Base-by-base conservation (phyloP, 2,797 vertebrate genomes). In the Takifugu rubripes region DNA sequence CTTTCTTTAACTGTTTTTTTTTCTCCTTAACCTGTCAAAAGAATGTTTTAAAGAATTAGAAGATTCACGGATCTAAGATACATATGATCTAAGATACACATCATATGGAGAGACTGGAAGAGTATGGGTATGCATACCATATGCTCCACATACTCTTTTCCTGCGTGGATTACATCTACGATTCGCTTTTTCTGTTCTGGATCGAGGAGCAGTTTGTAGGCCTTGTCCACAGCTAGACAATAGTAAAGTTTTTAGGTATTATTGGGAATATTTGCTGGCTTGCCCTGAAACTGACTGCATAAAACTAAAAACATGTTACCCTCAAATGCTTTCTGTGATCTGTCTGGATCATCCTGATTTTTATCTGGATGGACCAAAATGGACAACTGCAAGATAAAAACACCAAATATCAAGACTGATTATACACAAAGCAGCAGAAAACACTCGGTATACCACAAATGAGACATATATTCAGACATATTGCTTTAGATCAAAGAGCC, bases 331-430 rank as follows among this genome's bases (percentile, higher is more conserved):
- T 92, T 95, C 87, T 99, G 96, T 33, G 97, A 90, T 91, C 97
- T 87, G 0, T 96, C 94, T 66, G 78, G 75, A 80, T 99, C 95
- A 70, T 93, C 96, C 74, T 98, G 97, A 68, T 99, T 99, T 90
- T 99, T 99, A 87, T 99, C 97, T 62, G 97, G 97, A 90, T 99
- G 97, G 59, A 98, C 97, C 84, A 99, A 90, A 84, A 99, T 98
- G 52, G 97, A 99, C 68, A 99, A 85, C 97, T 99, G 64, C 44
- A 79, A 24, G 49, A 51, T 66, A 56, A 71, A 66, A 21, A 73
- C 3, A 56, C 10, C 5, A 54, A 25, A 48, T 12, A 59, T 76
- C 60, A 53, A 16, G 1, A 48, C 72, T 48, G 8, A 54, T 52
- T 12, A 42, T 9, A 29, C 7, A 54, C 27, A 31, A 21, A 52